Base-by-base conservation (phyloP, 64 coral and sea anemone genomes). In the Stylophora pistillata region DNA sequence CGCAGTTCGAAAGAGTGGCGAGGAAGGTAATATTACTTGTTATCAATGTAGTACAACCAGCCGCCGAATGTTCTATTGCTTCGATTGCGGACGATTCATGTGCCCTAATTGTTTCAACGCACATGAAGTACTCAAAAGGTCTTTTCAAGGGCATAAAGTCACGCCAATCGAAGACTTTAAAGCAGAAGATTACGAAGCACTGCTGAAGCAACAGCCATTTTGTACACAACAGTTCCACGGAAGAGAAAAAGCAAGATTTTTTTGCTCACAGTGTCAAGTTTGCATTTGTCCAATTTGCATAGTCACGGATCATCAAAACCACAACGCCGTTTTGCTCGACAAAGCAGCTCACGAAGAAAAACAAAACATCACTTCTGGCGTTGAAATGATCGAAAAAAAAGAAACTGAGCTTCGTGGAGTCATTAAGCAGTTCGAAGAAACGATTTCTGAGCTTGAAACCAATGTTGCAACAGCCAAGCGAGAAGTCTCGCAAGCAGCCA, bases 241-340 rank as follows among this genome's bases (percentile, higher is more conserved):
- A 1, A 52, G 15, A 3, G 18, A 85, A 31, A 32, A 15, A 1
- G 2, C 70, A 15, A 34, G 81, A 41, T 85, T 69, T 41, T 85
- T 26, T 17, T 85, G 81, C 17, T 47, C 20, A 18, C 29, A 60
- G 81, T 85, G 81, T 68, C 56, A 52, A 30, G 60, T 63, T 0
- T 85, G 59, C 20, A 15, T 85, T 6, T 85, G 81, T 47, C 81
- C 69, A 31, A 37, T 85, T 85, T 85, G 81, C 70, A 85, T 71
- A 85, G 70, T 53, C 7, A 52, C 62, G 70, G 17, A 52, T 58
- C 81, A 85, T 21, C 63, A 47, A 53, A 58, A 85, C 18, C 81
- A 85, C 54, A 21, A 85, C 25, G 66, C 47, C 9, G 41, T 27
- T 10, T 68, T 85, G 5, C 14, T 85, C 21, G 81, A 85, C 34